Conservation (phyloP, 2,888 invertebrate species). For the Linnaemya tessellans region DNA sequence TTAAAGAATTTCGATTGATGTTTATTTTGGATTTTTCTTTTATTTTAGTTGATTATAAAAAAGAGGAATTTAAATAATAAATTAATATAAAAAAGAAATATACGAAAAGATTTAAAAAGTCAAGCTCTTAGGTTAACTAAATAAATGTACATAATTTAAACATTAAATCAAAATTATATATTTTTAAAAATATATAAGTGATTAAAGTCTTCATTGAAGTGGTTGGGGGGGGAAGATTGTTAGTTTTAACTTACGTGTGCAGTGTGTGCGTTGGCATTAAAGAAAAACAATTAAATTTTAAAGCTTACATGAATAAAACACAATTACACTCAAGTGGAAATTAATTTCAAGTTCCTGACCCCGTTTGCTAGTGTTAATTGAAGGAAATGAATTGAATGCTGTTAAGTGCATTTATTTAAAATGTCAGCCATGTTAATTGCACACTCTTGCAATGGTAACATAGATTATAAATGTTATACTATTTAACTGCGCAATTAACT, state of each 20-base stretch:
- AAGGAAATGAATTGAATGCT: too few relatives aligned
- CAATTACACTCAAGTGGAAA: constrained; percentile 2
- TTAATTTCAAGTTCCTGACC: neutral
- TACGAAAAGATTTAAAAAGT: constrained; percentile 39
- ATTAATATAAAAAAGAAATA: constrained; percentile 45
- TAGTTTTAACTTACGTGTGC: constrained; percentile 19
- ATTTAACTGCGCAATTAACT: neutral
- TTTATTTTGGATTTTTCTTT: constrained; percentile 24
- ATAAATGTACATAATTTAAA: constrained; percentile 59
- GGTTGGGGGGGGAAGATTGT: neutral
- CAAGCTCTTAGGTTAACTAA: constrained; percentile 49
- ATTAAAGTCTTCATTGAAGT: constrained; percentile 49
- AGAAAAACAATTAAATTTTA: constrained; percentile 35
- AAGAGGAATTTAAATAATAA: constrained; percentile 49
- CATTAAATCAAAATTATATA: constrained; percentile 63
- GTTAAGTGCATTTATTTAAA: neutral
- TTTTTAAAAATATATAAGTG: constrained; percentile 65
- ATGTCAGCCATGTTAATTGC: neutral
- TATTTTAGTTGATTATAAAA: constrained; percentile 34
- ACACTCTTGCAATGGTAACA: neutral
- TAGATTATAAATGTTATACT: neutral
- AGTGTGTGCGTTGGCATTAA: constrained; percentile 9
- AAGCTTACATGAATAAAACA: constrained; percentile 52
- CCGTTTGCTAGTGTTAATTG: neutral
- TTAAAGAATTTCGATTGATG: neutral